Percentiles rank a stretch among this genome's conserved stretches.
phyloP scores from a whole-genome alignment of 2,113 vertebrate species.

The Dasyurus viverrinus region DNA sequence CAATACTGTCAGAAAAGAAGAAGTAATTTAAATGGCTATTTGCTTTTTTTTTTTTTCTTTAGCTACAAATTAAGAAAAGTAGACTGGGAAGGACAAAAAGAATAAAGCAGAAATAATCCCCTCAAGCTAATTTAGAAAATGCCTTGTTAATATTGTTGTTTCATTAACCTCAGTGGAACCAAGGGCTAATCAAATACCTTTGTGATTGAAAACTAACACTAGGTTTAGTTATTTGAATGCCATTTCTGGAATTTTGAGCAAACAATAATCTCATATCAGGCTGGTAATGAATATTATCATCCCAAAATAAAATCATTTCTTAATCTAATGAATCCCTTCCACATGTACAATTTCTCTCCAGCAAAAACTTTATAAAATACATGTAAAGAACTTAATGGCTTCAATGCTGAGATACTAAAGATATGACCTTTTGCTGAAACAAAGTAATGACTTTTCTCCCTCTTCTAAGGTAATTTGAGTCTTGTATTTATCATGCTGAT shows the following conservation, averaged over 20 bases:
- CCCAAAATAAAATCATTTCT: neutral
- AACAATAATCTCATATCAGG: neutral
- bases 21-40: neutral
- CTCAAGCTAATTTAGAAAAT: conserved; percentile 54
- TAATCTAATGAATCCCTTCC: neutral
- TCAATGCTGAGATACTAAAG: conserved; percentile 10
- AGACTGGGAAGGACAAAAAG: conserved; percentile 17
- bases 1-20: neutral
- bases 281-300: neutral
- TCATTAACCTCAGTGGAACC: conserved; percentile 55
- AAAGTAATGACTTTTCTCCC: neutral
- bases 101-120: conserved; percentile 40
- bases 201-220: conserved; percentile 37
- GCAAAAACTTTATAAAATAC: neutral
- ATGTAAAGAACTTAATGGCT: neutral
- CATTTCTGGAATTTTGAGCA: conserved; percentile 37
- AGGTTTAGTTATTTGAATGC: conserved; percentile 28
- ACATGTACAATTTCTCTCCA: neutral
- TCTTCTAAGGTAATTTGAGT: neutral
- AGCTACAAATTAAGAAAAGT: conserved; percentile 24
- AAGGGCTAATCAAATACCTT: conserved; percentile 50
- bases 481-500: neutral
- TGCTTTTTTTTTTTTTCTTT: conserved; percentile 23
- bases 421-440: neutral
- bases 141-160: conserved; percentile 47